These are phyloP conservation scores for Vidua chalybeata DNA, from an alignment of 2,113 vertebrate species.

Conservation along the genomic window DNA sequence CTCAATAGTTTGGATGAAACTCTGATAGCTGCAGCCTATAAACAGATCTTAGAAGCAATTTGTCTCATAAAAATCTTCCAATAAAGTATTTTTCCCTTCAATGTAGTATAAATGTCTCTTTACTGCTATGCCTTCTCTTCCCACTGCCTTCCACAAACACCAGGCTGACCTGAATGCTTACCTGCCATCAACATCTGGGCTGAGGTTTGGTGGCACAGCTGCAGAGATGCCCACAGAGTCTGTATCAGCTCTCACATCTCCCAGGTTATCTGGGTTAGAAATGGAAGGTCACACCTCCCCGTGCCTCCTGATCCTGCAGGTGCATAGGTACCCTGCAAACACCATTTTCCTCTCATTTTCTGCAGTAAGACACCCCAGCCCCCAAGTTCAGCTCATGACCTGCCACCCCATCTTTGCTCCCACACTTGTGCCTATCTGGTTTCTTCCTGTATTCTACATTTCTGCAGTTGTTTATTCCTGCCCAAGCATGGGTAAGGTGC, in stretches of 20 bases:
- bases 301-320: not conserved
- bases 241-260: not conserved
- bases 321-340: not conserved
- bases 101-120: not conserved
- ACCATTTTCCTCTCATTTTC: not conserved
- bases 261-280: not conserved
- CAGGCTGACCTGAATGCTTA: not conserved
- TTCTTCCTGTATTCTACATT: not conserved
- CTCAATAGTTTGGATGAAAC: not conserved
- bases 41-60: not conserved
- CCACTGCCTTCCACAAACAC: not conserved
- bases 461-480: not conserved
- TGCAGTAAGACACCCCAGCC: not conserved
- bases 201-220: not conserved
- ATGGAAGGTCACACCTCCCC: not conserved
- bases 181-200: not conserved
- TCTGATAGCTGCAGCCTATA: not conserved
- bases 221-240: not conserved
- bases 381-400: not conserved
- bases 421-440: not conserved
- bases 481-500: not conserved
- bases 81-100: not conserved
- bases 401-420: not conserved
- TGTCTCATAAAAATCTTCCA: not conserved
- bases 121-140: not conserved